Conservation (phyloP, 2,113 vertebrate species). For the Struthio camelus region DNA sequence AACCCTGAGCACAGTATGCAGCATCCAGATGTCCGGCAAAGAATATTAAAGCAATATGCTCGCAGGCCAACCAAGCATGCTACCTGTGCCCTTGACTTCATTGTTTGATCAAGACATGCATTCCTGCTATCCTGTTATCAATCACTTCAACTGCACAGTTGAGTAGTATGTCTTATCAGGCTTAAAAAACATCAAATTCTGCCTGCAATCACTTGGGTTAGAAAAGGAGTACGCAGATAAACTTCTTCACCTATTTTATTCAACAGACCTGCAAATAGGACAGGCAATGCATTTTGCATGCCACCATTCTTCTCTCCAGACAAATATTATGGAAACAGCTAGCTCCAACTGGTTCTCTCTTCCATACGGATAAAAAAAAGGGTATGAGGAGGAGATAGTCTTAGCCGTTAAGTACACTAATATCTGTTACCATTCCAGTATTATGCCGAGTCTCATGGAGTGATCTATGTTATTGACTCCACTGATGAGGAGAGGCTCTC, state of each 20-base stretch:
- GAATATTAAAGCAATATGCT: not conserved
- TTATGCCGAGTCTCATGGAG: slow-evolving; percentile 94
- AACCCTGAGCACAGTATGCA: not conserved
- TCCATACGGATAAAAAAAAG: not conserved
- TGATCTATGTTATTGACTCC: slow-evolving; percentile 98
- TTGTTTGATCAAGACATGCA: not conserved
- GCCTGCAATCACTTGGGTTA: no score
- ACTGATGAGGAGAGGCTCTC: slow-evolving; percentile 91
- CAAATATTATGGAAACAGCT: not conserved
- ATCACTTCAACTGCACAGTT: not conserved
- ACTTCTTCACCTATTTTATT: not conserved
- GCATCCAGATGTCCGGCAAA: not conserved
- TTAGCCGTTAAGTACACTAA: rapidly evolving
- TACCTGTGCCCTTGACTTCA: not conserved
- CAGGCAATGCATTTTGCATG: not conserved
- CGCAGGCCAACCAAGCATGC: not conserved
- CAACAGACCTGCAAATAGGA: not conserved
- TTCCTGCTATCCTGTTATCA: not conserved
- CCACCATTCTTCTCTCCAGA: not conserved
- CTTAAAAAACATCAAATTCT: not conserved
- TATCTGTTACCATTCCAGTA: slow-evolving; percentile 78
- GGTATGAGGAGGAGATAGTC: not conserved
- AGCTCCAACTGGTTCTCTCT: not conserved
- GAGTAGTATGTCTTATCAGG: no score
- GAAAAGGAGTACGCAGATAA: not conserved